These are phyloP conservation scores for Brachymystax lenok DNA, from an alignment of 2,797 vertebrate species.

Conservation along the genomic window DNA sequence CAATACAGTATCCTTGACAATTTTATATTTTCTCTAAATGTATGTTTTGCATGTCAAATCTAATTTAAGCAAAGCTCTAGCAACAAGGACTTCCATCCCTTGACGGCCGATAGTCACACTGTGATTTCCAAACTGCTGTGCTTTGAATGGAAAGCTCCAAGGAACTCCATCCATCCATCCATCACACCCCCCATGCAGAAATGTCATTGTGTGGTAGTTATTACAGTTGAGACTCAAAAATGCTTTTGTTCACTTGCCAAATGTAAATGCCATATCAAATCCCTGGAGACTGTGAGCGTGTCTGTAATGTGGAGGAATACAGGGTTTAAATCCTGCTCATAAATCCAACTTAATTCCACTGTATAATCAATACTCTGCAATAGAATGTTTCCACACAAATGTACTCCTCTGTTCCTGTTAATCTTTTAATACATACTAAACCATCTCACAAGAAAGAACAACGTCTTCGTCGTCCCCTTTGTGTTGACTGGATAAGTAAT, in stretches of 20 bases:
- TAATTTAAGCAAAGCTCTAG: not conserved
- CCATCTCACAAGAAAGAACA: constrained; percentile 14
- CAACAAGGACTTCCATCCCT: not conserved
- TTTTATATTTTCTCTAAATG: not conserved
- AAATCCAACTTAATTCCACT: constrained; percentile 54
- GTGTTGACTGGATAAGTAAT: constrained; percentile 36
- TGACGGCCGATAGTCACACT: not conserved
- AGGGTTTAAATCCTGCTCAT: constrained; percentile 39
- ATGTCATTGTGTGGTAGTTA: constrained; percentile 29
- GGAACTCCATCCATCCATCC: constrained; percentile 8
- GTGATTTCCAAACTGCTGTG: not conserved
- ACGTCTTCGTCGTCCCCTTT: constrained; percentile 22
- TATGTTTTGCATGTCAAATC: not conserved
- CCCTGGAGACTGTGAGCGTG: constrained; percentile 28
- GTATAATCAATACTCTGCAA: constrained; percentile 51
- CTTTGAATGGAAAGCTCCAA: constrained; percentile 10
- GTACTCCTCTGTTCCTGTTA: constrained; percentile 36
- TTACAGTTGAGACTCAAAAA: constrained; percentile 29
- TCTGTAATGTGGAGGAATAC: constrained; percentile 41
- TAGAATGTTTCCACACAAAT: constrained; percentile 43
- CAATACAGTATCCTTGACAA: not conserved
- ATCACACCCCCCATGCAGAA: constrained; percentile 11
- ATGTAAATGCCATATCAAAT: constrained; percentile 44
- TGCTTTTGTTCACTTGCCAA: constrained; percentile 29
- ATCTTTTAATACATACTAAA: constrained; percentile 53